Conservation (phyloP, 2,888 invertebrate genomes). For the Parapristionchus giblindavisi region DNA sequence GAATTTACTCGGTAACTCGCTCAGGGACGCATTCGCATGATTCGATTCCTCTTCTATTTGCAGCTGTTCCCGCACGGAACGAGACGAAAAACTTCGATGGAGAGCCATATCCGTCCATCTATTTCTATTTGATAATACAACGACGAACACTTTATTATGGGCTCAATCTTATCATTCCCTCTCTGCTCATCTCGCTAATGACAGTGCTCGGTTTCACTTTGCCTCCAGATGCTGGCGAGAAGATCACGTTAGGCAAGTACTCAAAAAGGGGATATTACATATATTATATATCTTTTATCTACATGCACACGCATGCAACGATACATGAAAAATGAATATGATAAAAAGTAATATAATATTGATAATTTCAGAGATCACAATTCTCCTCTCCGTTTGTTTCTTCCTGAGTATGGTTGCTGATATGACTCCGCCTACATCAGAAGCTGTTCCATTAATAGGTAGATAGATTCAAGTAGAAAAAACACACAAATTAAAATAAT, state of each 20-base stretch:
- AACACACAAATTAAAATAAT: too few species aligned
- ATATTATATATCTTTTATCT: not conserved
- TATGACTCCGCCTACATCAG: conserved; percentile 81
- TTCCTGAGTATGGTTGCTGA: conserved; percentile 96
- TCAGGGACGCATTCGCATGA: too few species aligned
- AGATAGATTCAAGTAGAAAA: not conserved
- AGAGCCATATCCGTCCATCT: conserved; percentile 83
- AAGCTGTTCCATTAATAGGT: conserved; percentile 65
- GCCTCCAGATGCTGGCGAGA: conserved; percentile 98
- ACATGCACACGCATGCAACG: not conserved
- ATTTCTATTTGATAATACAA: conserved; percentile 93
- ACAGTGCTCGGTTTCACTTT: conserved; percentile 95
- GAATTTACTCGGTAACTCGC: conserved; percentile 82
- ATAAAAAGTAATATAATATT: not conserved
- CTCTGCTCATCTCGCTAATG: conserved; percentile 98
- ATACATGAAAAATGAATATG: not conserved
- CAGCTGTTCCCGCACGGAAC: conserved; percentile 57
- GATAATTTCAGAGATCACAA: conserved; percentile 61
- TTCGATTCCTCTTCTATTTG: conserved; percentile 5
- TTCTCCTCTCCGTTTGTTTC: conserved; percentile 88
- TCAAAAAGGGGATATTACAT: not conserved
- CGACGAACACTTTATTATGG: conserved; percentile 97
- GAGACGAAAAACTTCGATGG: conserved; percentile 87
- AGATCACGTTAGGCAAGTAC: conserved; percentile 87
- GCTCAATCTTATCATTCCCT: conserved; percentile 98